Base-by-base conservation (phyloP, 2,113 vertebrate species). In the Megaleporinus macrocephalus region DNA sequence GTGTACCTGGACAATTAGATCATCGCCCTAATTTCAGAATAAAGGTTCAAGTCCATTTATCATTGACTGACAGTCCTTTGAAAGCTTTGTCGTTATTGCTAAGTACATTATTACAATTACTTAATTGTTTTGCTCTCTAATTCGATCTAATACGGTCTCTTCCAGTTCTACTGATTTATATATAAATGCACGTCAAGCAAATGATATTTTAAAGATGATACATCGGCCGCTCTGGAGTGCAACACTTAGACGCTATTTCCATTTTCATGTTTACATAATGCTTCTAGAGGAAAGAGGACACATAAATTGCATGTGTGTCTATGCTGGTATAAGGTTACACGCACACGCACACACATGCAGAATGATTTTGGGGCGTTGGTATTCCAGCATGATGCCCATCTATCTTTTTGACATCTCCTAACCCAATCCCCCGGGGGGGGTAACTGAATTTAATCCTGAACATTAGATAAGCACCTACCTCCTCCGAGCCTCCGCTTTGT, bases 371-470 rank as follows among this genome's bases (percentile, higher is more conserved):
- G 87, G 86, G 86, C 86, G 82, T 76, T 30, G 90, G 90, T 90
- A 89, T 85, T 77, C 86, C 87, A 86, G 87, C 91, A 90, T 90
- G 90, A 93, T 91, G 89, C 91, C 92, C 93, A 94, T 94, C 92
- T 94, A 93, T 94, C 94, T 94, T 94, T 93, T 90, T 94, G 93
- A 94, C 93, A 93, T 95, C 91, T 92, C 85, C 92, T 94, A 94
- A 95, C 93, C 93, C 91, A 94, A 94, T 94, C 93, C 92, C 93
- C 91, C 81, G 88, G 92, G 73, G 73, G 62, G 94, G 91, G 87
- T 93, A 94, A 94, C 93, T 91, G 90, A 90, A 94, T 94, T 94
- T 91, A 94, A 93, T 92, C 91, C 91, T 91, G 89, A 89, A 89
- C 93, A 95, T 94, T 93, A 93, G 93, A 94, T 94, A 95, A 95